phyloP scores from a whole-genome alignment of 2,888 invertebrate species.

The Stratiomys singularior region DNA sequence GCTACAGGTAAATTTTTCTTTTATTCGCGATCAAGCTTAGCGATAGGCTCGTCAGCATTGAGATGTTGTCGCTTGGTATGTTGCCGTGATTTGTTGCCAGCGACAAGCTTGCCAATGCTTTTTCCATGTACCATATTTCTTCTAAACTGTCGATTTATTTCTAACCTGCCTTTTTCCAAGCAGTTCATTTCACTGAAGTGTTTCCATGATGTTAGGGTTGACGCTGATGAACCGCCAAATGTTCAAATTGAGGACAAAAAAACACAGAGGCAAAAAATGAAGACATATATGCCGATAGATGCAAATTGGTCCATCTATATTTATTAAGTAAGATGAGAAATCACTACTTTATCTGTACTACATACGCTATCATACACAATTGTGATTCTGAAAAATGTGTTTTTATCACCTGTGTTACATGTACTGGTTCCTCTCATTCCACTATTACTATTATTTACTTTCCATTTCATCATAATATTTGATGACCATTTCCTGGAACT shows the following conservation, averaged over 20 bases:
- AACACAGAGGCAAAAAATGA: background rate
- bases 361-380: no score
- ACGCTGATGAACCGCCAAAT: background rate
- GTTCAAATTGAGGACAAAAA: background rate
- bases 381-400: no score
- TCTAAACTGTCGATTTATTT: constrained; percentile 32
- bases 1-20: constrained; percentile 37
- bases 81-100: constrained; percentile 45
- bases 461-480: no score
- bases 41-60: constrained; percentile 47
- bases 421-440: no score
- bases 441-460: no score
- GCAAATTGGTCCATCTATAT: no score
- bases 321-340: no score
- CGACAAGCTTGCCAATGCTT: constrained; percentile 37
- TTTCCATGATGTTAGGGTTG: background rate
- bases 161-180: background rate
- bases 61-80: constrained; percentile 44
- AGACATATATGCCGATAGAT: no score
- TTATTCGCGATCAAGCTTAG: constrained; percentile 9
- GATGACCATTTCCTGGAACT: no score
- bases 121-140: constrained; percentile 43
- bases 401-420: no score
- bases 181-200: background rate
- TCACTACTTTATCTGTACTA: no score